Evolutionary conservation across 2,113 vertebrate genomes (phyloP), one percentile per base, ranked within the genome.

Genomic region (Crotalus viridis): DNA sequence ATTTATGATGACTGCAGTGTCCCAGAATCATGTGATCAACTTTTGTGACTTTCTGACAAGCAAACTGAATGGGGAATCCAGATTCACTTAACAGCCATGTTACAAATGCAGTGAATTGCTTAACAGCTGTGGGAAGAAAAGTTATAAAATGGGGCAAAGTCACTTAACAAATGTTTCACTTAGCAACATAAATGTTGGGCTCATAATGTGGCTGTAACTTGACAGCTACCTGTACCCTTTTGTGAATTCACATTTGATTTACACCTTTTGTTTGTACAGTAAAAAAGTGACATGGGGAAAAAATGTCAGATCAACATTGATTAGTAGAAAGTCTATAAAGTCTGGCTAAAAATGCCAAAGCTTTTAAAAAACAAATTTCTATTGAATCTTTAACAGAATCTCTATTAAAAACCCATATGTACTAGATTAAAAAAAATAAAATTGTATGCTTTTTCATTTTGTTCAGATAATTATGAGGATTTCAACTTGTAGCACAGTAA

Each of bases 271-370:
- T 87, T 56, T 43, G 8, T 4, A 86, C 17, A 43, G 10, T 54
- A 64, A 59, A 17, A 17, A 51, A 69, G n/a, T 2, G 0, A 69
- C 3, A 19, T 2, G 3, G 5, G 9, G 12, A 0, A 5, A 10
- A 43, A n/a, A 17, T 1, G 3, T 69, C 22, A 52, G 24, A 22
- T 39, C 55, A 48, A 28, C 28, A 61, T 4, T 55, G n/a, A 64
- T 59, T 17, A 89, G 1, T 15, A 85, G 24, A 17, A 19, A 17
- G 26, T 15, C 46, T 88, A 51, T 88, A 39, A 10, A 6, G 7
- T 43, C 28, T 92, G 21, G 64, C 17, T 64, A 51, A 19, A 13
- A 92, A 88, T 33, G 52, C 55, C n/a, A 10, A 10, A 9, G 4
- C 2, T 87, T 52, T 51, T 52, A 3, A 51, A 51, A 51, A 10